Percentiles rank a stretch among this genome's conserved stretches.
These are phyloP conservation scores for Linepithema humile DNA, from an alignment of 1,140 invertebrate genomes.

Conservation along the genomic window DNA sequence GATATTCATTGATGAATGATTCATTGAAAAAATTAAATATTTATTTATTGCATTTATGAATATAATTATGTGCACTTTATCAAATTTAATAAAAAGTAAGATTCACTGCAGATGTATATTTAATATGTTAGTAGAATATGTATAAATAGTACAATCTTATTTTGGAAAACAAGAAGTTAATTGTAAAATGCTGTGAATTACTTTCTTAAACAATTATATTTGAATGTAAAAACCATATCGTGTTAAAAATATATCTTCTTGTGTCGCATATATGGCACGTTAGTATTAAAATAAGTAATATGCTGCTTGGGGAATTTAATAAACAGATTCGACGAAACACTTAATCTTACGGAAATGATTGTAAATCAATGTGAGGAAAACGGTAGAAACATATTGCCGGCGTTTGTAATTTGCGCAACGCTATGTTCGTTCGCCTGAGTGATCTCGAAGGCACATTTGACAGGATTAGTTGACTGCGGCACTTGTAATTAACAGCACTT, in stretches of 20 bases:
- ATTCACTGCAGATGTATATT: background rate
- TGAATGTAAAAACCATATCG: background rate
- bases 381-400: background rate
- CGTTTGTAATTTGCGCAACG: slow-evolving; percentile 42
- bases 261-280: background rate
- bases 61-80: background rate
- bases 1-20: too few relatives aligned
- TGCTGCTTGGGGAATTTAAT: background rate
- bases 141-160: too few relatives aligned
- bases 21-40: too few relatives aligned
- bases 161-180: too few relatives aligned
- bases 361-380: slow-evolving; percentile 9
- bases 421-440: background rate
- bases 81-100: background rate
- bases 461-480: slow-evolving; percentile 49
- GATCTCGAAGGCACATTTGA: slow-evolving; percentile 47
- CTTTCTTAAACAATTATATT: background rate
- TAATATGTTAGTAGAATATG: background rate
- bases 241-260: background rate
- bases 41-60: background rate
- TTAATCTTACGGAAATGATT: background rate
- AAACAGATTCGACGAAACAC: background rate
- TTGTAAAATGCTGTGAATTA: background rate
- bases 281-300: background rate
- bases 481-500: slow-evolving; percentile 59